Conservation (phyloP, 2,888 invertebrate genomes). For the Atrina japonica region DNA sequence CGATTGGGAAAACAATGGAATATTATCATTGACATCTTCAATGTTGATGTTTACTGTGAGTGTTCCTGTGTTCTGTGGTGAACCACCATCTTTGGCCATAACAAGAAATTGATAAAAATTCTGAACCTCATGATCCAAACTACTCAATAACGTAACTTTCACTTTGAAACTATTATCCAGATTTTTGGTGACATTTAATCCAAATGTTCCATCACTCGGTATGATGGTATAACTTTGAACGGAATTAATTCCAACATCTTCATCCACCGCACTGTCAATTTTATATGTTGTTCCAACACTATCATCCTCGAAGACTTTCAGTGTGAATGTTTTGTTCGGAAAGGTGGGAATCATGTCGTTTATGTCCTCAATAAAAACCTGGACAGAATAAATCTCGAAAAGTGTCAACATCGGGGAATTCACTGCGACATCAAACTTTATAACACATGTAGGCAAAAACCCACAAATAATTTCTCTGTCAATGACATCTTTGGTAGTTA, state of each 20-base stretch:
- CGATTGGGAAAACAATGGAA: slow-evolving; percentile 51
- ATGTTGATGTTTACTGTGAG: slow-evolving; percentile 52
- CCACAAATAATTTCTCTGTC: slow-evolving; percentile 58
- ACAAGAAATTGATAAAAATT: slow-evolving; percentile 59
- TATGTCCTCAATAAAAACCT: slow-evolving; percentile 62
- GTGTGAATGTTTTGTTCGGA: slow-evolving; percentile 50
- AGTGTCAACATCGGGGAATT: slow-evolving; percentile 48
- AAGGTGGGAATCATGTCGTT: slow-evolving; percentile 69
- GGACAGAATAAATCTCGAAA: slow-evolving; percentile 61
- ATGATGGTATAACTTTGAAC: slow-evolving; percentile 66
- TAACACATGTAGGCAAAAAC: slow-evolving; percentile 51
- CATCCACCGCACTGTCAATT: slow-evolving; percentile 61
- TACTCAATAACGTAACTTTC: slow-evolving; percentile 50
- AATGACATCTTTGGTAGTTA: slow-evolving; percentile 53
- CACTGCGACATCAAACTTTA: slow-evolving; percentile 65
- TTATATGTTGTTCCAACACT: slow-evolving; percentile 52
- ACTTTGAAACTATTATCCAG: slow-evolving; percentile 66
- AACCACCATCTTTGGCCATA: slow-evolving; percentile 61
- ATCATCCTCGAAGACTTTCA: slow-evolving; percentile 62
- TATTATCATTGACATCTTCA: slow-evolving; percentile 58
- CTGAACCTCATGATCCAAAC: slow-evolving; percentile 58
- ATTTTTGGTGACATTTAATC: slow-evolving; percentile 61
- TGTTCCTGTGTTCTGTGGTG: slow-evolving; percentile 52
- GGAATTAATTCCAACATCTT: slow-evolving; percentile 65
- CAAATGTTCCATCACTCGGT: slow-evolving; percentile 58